Percentiles rank a stretch among this genome's conserved stretches.
These are phyloP conservation scores for Ornithorhynchus anatinus DNA, from an alignment of 2,113 vertebrate species.

Conservation along the genomic window DNA sequence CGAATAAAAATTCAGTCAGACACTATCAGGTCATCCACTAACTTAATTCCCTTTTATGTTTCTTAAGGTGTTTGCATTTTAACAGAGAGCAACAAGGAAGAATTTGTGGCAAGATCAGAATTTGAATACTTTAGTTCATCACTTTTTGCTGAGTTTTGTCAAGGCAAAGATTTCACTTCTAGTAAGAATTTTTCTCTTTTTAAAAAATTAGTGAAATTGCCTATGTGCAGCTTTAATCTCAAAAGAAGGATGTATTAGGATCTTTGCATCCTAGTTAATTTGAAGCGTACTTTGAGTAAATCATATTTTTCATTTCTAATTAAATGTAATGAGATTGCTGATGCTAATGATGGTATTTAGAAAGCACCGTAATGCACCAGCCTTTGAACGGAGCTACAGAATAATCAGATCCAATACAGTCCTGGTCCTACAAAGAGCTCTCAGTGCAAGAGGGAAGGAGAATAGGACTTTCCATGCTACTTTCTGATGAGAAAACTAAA, in stretches of 20 bases:
- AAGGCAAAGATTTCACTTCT: neutral
- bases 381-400: too few species aligned
- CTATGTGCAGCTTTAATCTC: neutral
- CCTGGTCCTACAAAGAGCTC: too few species aligned
- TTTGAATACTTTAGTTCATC: constrained; percentile 5
- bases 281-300: neutral
- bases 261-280: neutral
- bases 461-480: too few species aligned
- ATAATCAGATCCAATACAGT: too few species aligned
- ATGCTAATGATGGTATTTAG: too few species aligned
- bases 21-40: neutral
- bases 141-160: constrained; percentile 11
- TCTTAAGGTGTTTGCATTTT: constrained; percentile 31
- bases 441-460: too few species aligned
- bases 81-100: constrained; percentile 13
- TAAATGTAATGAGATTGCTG: too few species aligned
- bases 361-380: too few species aligned
- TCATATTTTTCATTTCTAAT: too few species aligned
- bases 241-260: neutral
- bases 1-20: too few species aligned
- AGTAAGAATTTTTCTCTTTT: constrained; percentile 32
- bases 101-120: constrained; percentile 13
- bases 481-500: too few species aligned
- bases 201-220: too few species aligned
- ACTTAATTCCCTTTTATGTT: neutral